Conservation (phyloP, 2,888 invertebrate species). For the Phyllotreta striolata region DNA sequence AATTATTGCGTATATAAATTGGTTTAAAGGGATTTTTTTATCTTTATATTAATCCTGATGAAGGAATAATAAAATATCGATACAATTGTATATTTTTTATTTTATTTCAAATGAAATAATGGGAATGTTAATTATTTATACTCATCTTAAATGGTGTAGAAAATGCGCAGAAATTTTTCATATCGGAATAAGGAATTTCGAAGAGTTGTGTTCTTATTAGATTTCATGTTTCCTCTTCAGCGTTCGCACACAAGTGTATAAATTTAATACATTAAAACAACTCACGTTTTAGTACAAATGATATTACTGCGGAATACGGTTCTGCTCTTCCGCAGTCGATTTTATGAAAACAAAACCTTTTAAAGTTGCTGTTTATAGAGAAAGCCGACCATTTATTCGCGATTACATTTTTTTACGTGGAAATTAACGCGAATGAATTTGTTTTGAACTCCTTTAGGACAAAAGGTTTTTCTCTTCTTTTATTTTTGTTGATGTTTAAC, state of each 20-base stretch:
- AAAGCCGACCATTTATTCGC: conserved; percentile 5
- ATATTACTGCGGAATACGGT: conserved; percentile 11
- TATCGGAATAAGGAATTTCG: neutral
- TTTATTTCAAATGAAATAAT: too few species aligned
- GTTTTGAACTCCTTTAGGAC: too few species aligned
- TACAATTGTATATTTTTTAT: too few species aligned
- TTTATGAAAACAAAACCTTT: conserved; percentile 19
- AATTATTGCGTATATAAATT: too few species aligned
- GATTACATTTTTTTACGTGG: neutral
- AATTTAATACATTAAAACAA: conserved; percentile 15
- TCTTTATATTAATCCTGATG: too few species aligned
- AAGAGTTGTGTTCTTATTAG: neutral
- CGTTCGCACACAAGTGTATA: conserved; percentile 6
- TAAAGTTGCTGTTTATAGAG: conserved; percentile 7
- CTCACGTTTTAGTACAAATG: conserved; percentile 21
- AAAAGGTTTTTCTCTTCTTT: conserved; percentile 21
- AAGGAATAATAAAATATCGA: too few species aligned
- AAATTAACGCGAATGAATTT: too few species aligned
- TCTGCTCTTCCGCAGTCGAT: conserved; percentile 7
- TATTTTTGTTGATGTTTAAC: conserved; percentile 23
- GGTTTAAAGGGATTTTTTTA: too few species aligned
- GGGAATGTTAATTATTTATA: too few species aligned
- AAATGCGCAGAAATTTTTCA: too few species aligned
- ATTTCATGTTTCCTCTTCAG: too few species aligned
- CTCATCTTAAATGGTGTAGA: too few species aligned